Percentiles rank a stretch among this genome's conserved stretches.
Evolutionary conservation across 2,888 invertebrate genomes (phyloP).

Genomic region (Limnephilus rhombicus): DNA sequence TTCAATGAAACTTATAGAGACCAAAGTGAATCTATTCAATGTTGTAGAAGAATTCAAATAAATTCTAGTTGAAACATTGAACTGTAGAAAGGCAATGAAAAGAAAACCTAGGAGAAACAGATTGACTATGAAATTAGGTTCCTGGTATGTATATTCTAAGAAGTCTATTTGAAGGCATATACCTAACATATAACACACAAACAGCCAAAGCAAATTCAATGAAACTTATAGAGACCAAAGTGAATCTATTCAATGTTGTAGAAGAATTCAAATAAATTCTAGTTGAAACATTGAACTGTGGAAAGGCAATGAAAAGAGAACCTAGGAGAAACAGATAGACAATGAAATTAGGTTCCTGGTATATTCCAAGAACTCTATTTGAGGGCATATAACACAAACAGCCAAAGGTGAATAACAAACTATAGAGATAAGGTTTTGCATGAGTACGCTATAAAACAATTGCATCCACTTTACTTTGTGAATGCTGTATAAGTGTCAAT

Average conservation of each 20-base stretch:
- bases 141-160: too few species aligned
- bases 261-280: too few species aligned
- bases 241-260: too few species aligned
- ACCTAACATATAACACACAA: too few species aligned
- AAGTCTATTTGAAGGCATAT: too few species aligned
- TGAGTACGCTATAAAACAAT: background rate
- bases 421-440: background rate
- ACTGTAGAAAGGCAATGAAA: too few species aligned
- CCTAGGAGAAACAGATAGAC: background rate
- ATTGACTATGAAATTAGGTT: background rate
- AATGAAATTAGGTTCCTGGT: too few species aligned
- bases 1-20: background rate
- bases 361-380: too few species aligned
- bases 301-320: too few species aligned
- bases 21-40: too few species aligned
- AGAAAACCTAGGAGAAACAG: background rate
- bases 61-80: too few species aligned
- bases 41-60: too few species aligned
- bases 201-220: background rate
- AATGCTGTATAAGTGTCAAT: background rate
- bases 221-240: background rate
- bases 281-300: background rate
- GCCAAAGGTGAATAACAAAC: background rate
- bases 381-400: background rate
- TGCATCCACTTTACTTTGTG: background rate